A percentile compares a stretch with the other conserved stretches of the same genome.
These are phyloP conservation scores for Malacoraja senta DNA, from an alignment of 2,797 vertebrate genomes.

Conservation along the genomic window DNA sequence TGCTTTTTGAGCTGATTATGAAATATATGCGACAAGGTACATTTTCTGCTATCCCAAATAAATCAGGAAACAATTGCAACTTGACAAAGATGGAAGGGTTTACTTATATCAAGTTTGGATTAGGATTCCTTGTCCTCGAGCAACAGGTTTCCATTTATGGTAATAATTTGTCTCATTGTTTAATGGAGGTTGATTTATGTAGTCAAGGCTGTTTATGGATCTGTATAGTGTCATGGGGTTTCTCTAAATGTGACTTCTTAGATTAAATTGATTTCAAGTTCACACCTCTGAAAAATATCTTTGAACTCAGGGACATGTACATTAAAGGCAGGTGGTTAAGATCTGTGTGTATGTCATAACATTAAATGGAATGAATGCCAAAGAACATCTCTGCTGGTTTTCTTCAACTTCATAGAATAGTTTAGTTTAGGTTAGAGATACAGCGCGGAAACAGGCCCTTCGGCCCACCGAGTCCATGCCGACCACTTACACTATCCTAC, in stretches of 20 bases:
- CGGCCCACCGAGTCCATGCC: too few relatives aligned
- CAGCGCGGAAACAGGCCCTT: too few relatives aligned
- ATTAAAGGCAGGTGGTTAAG: conserved; percentile 10
- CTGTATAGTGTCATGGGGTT: neutral
- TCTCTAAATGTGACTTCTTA: neutral
- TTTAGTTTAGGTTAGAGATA: too few relatives aligned
- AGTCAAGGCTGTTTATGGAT: neutral
- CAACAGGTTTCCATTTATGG: neutral
- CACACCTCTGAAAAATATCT: conserved; percentile 4
- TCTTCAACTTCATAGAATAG: conserved; percentile 49
- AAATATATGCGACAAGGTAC: neutral
- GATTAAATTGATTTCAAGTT: neutral
- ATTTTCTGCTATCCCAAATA: neutral
- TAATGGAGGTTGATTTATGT: neutral
- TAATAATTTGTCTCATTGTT: conserved; percentile 7
- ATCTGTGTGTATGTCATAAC: conserved; percentile 12
- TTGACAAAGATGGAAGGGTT: neutral
- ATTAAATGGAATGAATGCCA: neutral
- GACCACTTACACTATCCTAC: too few relatives aligned
- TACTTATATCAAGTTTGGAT: neutral
- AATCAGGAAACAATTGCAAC: neutral
- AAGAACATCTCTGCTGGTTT: conserved; percentile 44
- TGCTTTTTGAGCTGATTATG: neutral
- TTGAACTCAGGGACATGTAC: neutral
- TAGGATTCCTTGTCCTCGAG: neutral